Evolutionary conservation across 1,140 invertebrate species (phyloP), one percentile per base, ranked within the genome.

Genomic region (Danaus plexippus): DNA sequence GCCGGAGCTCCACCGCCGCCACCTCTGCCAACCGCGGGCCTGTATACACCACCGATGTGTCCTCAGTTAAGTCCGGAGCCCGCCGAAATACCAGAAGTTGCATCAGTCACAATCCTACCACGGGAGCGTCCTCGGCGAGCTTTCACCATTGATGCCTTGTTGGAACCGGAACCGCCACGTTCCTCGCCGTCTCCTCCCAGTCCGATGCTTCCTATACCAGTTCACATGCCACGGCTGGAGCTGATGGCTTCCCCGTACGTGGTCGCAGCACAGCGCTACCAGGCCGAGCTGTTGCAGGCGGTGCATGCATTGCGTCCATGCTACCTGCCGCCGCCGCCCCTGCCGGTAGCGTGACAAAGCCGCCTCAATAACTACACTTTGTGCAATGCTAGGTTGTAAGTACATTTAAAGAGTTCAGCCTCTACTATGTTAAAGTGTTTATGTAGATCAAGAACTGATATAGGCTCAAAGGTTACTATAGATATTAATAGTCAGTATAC

Each of bases 61-160:
- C 67, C 62, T 44, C 75, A 72, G 53, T 53, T 75, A 49, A 86
- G 88, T 48, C 85, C 87, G 10, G 81, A 88, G 44, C 86, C 88
- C 18, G 66, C 71, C 9, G 80, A 84, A 46, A 67, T 87, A 44
- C 72, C 80, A 41, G 77, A 80, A 49, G 57, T 69, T 2, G 58
- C 71, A 8, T 53, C 70, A 9, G 55, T 79, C 2, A 80, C 74
- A 9, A 66, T 77, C 53, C 55, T 82, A 45, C 71, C 71, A 1
- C 61, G 71, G 5, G 71, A 80, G 75, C 80, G 88, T 46, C 89
- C 90, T 11, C 92, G 92, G 66, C 88, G 92, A 62, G 88, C 91
- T 9, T 94, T 93, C 70, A 95, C 94, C 18, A 96, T 96, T 62
- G 95, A 96, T 66, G 94, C 94, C 67, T 47, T 86, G 47, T 48